Conservation (phyloP, 2,888 invertebrate species). For the Caenorhabditis angaria region DNA sequence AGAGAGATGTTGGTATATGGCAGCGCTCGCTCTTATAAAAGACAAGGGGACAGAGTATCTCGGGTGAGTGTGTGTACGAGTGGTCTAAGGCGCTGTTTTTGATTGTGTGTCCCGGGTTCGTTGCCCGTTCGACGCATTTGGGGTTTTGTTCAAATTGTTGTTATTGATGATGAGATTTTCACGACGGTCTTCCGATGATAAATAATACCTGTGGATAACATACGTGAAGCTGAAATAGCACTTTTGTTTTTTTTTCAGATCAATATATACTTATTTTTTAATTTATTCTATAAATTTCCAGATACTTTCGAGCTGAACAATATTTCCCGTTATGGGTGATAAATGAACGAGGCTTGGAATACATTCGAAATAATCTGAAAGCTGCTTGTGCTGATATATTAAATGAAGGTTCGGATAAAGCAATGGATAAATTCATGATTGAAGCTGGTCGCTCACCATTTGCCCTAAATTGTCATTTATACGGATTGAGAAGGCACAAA, state of each 20-base stretch:
- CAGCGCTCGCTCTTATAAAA: slow-evolving; percentile 89
- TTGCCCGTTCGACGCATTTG: slow-evolving; percentile 2
- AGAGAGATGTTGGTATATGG: slow-evolving; percentile 80
- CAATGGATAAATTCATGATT: slow-evolving; percentile 87
- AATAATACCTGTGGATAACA: slow-evolving; percentile 43
- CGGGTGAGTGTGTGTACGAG: slow-evolving; percentile 71
- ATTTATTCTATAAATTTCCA: slow-evolving; percentile 32
- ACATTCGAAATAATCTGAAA: slow-evolving; percentile 78
- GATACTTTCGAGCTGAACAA: slow-evolving; percentile 84
- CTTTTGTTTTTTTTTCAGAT: slow-evolving; percentile 5
- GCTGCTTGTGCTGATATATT: slow-evolving; percentile 85
- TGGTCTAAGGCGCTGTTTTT: slow-evolving; percentile 65
- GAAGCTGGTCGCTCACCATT: slow-evolving; percentile 84
- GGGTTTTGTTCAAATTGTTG: slow-evolving; percentile 20
- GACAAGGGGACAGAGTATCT: slow-evolving; percentile 85
- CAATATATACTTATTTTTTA: background rate
- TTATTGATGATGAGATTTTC: slow-evolving; percentile 51
- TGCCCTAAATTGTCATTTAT: slow-evolving; percentile 87
- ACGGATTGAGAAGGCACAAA: slow-evolving; percentile 78
- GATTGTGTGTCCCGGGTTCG: slow-evolving; percentile 20
- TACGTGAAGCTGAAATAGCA: slow-evolving; percentile 46
- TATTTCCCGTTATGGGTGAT: slow-evolving; percentile 78
- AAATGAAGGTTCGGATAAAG: slow-evolving; percentile 77
- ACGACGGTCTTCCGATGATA: slow-evolving; percentile 50
- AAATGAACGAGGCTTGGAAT: slow-evolving; percentile 75